phyloP scores from a whole-genome alignment of 2,113 vertebrate species.

The Grus americana region DNA sequence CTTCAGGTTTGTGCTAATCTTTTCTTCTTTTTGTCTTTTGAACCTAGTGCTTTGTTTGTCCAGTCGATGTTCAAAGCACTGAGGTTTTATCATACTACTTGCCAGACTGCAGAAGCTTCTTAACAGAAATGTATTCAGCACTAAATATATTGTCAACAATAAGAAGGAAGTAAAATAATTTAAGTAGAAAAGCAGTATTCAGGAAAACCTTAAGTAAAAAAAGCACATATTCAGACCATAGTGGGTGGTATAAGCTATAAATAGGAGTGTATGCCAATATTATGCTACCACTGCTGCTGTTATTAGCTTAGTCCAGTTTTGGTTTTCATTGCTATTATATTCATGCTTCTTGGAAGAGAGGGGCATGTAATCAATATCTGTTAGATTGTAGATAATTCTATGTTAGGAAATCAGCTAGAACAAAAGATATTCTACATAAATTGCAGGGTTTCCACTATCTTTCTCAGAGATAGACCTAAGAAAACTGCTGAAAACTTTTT shows the following conservation, averaged over 20 bases:
- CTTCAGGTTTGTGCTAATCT: background rate
- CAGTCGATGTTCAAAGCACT: background rate
- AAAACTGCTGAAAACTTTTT: background rate
- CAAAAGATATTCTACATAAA: background rate
- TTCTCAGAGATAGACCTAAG: background rate
- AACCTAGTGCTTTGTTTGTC: background rate
- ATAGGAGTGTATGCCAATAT: background rate
- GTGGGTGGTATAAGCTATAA: background rate
- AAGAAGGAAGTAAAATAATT: background rate
- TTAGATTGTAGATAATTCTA: background rate
- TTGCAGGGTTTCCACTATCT: background rate
- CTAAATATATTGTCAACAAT: background rate
- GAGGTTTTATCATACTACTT: background rate
- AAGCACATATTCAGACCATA: background rate
- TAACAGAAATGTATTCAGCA: background rate
- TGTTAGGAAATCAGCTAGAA: background rate
- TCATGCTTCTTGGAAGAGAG: background rate
- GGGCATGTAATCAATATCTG: background rate
- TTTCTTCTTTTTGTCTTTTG: background rate
- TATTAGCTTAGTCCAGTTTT: background rate
- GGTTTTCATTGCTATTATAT: background rate
- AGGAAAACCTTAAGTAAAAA: background rate
- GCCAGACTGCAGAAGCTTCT: background rate
- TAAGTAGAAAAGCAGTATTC: background rate
- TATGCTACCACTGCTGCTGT: background rate